Evolutionary conservation across 2,888 invertebrate species (phyloP).

Genomic region (Timema podura): DNA sequence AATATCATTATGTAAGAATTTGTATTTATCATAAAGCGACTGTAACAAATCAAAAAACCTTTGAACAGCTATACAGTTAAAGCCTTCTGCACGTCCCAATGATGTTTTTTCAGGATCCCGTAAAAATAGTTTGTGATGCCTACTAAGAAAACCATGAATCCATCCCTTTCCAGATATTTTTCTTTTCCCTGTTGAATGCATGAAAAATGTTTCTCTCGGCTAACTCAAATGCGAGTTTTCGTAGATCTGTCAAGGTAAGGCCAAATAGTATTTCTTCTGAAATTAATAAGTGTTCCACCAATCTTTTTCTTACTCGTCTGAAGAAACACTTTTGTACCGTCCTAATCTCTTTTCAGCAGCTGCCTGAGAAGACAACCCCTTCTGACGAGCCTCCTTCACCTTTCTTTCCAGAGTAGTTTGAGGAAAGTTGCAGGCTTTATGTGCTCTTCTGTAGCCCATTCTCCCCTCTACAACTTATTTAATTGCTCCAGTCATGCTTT

Average conservation of each 20-base stretch:
- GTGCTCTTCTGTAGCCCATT: not conserved
- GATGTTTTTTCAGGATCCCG: conserved; percentile 5
- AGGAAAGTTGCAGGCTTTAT: not conserved
- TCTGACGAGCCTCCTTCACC: not conserved
- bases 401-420: not conserved
- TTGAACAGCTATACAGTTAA: conserved; percentile 28
- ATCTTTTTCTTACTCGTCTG: not conserved
- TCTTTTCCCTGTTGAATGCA: conserved; percentile 7
- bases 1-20: conserved; percentile 36
- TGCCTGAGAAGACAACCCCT: not conserved
- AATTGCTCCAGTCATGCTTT: not conserved
- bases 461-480: not conserved
- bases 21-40: conserved; percentile 3
- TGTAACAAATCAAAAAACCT: conserved; percentile 24
- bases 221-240: not conserved
- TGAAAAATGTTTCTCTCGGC: not conserved
- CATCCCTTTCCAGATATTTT: conserved; percentile 1
- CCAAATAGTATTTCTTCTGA: not conserved
- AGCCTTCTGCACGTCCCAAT: conserved; percentile 25
- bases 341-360: conserved; percentile 9
- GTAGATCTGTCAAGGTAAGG: not conserved
- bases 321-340: not conserved
- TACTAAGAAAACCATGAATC: not conserved
- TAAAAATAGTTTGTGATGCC: conserved; percentile 3
- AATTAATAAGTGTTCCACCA: not conserved